Evolutionary conservation across 2,888 invertebrate species (phyloP), one percentile per base, ranked within the genome.

Genomic region (Tolmerus cingulatus): DNA sequence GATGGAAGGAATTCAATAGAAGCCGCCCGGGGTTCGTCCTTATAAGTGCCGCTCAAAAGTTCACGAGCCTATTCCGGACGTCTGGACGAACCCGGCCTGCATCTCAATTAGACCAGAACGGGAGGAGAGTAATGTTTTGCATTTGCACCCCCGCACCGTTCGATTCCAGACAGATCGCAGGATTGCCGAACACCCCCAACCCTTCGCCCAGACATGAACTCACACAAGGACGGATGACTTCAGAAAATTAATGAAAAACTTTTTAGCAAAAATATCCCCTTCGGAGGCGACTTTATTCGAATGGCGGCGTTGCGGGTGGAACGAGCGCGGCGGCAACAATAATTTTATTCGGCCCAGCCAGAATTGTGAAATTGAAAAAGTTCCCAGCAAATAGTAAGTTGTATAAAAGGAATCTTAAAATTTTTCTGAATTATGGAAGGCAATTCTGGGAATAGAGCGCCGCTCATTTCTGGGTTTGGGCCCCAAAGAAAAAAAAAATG

Each of bases 341-440:
- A 66, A 66, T 66, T 66, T 66, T 66, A 66, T 66, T 66, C 66
- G 8, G 23, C 12, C 66, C 23, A 23, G 27, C 9, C 27, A 66
- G 12, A 66, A 66, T 78, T 78, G 37, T 78, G 23, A 78, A 78
- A 78, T 78, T 78, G 78, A 78, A 78, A 78, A 78, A 78, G 78
- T 78, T 78, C 43, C n/a, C 43, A 16, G 78, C 40, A 78, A 78
- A 78, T 78, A 78, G 78, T 78, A 78, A 78, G 78, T 23, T 40
- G 78, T 78, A 34, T 78, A 19, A 43, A 46, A 78, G 78, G 19
- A 43, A 19, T 78, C 43, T 78, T 43, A 40, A 78, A 78, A 40
- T 78, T 78, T 40, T 78, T 78, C n/a, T 76, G 76, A 76, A 76
- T 34, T 66, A 66, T 66, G 66, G 66, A 27, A 27, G 66, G 66